Base-by-base conservation (phyloP, 2,888 invertebrate species). In the Plebejus argus region DNA sequence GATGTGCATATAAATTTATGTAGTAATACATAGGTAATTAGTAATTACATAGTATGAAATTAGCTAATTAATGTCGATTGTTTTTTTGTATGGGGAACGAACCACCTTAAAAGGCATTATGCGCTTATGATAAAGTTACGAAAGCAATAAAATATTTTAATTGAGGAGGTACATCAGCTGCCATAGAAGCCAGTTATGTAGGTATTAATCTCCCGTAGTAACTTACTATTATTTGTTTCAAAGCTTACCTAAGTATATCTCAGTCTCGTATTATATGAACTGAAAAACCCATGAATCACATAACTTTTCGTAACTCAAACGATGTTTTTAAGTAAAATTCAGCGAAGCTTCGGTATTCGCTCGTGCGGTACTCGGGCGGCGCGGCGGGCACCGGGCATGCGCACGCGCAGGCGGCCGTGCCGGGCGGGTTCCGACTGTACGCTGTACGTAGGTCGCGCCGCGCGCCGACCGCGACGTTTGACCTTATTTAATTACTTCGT, bases 401-500 rank as follows among this genome's bases (percentile, higher is more conserved):
- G 80, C 82, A 83, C 83, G 81, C 82, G 81, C 83, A 81, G 82
- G 84, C 86, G 84, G 84, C 85, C 85, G 81, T 84, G 83, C 80
- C 84, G 83, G 84, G 84, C 84, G 81, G 84, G 82, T 83, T 83
- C 85, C 82, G 84, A 90, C 91, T 90, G 83, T 71, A 39, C 71
- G 15, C 82, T 81, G 84, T 81, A 83, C 85, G 87, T 83, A 86
- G 85, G 84, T 84, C 86, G 84, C 81, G 82, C 86, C 81, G 80
- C 81, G 83, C 87, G 86, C 83, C 86, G 86, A 81, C 86, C 85
- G 83, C 87, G 89, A 90, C 92, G 91, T 90, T 93, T 94, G 93
- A 93, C 94, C 93, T 92, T 94, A 94, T 94, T 94, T 93, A 94
- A 93, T 94, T 94, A 93, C 90, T 93, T 91, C 90, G 91, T 89